Evolutionary conservation across 1,140 invertebrate genomes (phyloP), one percentile per base, ranked within the genome.

Genomic region (Muscidifurax raptorellus): DNA sequence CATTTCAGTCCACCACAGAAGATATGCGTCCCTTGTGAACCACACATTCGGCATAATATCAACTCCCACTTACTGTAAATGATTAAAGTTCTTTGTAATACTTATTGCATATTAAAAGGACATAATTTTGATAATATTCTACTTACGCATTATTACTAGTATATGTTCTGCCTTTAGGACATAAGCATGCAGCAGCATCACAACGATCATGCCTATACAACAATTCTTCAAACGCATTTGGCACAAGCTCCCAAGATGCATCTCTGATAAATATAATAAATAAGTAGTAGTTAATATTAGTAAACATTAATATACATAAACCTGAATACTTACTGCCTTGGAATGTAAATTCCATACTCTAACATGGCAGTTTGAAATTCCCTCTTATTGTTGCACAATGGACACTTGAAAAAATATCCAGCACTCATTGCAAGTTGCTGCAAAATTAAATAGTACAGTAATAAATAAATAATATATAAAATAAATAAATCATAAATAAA

Each of bases 391-490:
- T 95, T 96, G 88, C 95, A 96, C 2, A 96, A 86, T 9, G 95
- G 95, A 89, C 95, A 96, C 86, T 95, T 95, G 88, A 96, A 96
- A 89, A 95, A 96, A 87, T 96, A 95, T 0, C 95, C 95, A 66
- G 95, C 94, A 91, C 94, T 95, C 28, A 94, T 85, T 3, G 95
- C 95, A 83, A 95, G 91, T 91, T 93, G 93, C 94, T 95, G 88
- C 84, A 89, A 89, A 79, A 84, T 82, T 85, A 69, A 86, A 78
- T 72, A 83, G 15, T 28, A 28, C 28, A n/a, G n/a, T 44, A 80
- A 82, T 78, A 81, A 12, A n/a, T 30, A 15, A 77, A 82, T 18
- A 80, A 77, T 78, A 64, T 40, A 27, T 36, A 78, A 78, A 71
- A n/a, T 2, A 30, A n/a, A 76, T 75, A 40, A 18, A 44, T 82